Evolutionary conservation across 2,888 invertebrate species (phyloP).

Genomic region (Panzeria rudis): DNA sequence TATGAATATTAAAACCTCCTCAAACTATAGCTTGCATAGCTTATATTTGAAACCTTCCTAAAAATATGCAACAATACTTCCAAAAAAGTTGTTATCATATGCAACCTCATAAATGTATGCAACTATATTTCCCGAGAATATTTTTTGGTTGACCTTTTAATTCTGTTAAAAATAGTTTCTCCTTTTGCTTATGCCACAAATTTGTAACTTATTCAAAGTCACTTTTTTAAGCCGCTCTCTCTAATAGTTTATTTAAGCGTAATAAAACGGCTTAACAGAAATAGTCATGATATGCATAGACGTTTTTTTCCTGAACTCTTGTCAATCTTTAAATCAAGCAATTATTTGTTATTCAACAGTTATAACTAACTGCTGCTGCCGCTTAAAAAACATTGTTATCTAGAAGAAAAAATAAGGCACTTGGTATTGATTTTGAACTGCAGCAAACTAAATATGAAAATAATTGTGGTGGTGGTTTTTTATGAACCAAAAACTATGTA

Average conservation of each 20-base stretch:
- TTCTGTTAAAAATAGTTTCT: not conserved
- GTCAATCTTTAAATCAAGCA: conserved; percentile 48
- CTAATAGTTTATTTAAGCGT: conserved; percentile 31
- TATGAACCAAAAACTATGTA: conserved; percentile 26
- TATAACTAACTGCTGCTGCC: conserved; percentile 21
- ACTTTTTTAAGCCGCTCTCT: not conserved
- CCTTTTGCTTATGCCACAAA: not conserved
- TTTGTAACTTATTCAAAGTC: conserved; percentile 1
- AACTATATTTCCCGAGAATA: not conserved
- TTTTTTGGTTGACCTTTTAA: not conserved
- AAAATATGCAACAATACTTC: too few species aligned
- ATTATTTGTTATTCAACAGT: conserved; percentile 63
- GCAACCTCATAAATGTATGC: not conserved
- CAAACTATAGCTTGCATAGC: too few species aligned
- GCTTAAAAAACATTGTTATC: conserved; percentile 34
- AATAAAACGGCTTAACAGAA: conserved; percentile 24
- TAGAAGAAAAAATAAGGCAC: conserved; percentile 3
- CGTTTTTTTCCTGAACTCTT: not conserved
- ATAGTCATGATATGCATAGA: not conserved
- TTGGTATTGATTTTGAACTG: conserved; percentile 15
- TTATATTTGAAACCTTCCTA: too few species aligned
- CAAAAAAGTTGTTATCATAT: too few species aligned
- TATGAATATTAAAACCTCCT: too few species aligned
- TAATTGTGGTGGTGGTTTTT: conserved; percentile 24
- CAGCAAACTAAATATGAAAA: conserved; percentile 12